These are phyloP conservation scores for Nasonia longicornis DNA, from an alignment of 1,140 invertebrate species.

Conservation along the genomic window DNA sequence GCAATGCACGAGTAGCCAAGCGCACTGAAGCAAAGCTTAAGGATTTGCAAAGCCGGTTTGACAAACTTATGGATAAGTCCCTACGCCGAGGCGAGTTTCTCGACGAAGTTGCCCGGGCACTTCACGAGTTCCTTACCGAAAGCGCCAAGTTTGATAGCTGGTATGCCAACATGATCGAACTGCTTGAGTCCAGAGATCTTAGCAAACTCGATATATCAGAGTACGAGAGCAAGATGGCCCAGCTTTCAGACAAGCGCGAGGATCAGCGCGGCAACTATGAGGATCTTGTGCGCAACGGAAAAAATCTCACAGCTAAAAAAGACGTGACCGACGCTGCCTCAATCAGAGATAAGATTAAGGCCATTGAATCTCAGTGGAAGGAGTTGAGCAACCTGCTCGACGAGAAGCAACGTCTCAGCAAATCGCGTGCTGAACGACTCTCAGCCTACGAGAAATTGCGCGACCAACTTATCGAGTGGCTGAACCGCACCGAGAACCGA, in stretches of 20 bases:
- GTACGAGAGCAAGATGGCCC: conserved; percentile 75
- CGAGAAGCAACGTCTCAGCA: conserved; percentile 86
- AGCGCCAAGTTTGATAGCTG: conserved; percentile 78
- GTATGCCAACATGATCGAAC: conserved; percentile 79
- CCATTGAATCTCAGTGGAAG: conserved; percentile 88
- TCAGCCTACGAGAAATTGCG: conserved; percentile 87
- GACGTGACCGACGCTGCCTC: conserved; percentile 89
- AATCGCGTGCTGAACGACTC: conserved; percentile 85
- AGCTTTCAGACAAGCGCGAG: conserved; percentile 69
- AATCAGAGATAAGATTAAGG: conserved; percentile 89
- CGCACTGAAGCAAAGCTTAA: conserved; percentile 89
- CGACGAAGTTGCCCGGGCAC: conserved; percentile 81
- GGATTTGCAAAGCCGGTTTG: conserved; percentile 86
- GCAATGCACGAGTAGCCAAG: conserved; percentile 88
- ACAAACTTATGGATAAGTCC: conserved; percentile 85
- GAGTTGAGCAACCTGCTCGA: conserved; percentile 84
- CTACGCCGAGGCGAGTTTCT: conserved; percentile 84
- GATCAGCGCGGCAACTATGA: conserved; percentile 77
- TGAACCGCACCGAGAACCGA: conserved; percentile 82
- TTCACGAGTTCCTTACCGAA: conserved; percentile 80
- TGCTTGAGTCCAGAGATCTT: conserved; percentile 80
- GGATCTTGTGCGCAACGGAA: conserved; percentile 83
- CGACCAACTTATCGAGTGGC: conserved; percentile 88
- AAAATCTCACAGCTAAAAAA: conserved; percentile 86
- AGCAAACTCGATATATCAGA: conserved; percentile 78